These are phyloP conservation scores for Fissipunctia ypsillon DNA, from an alignment of 2,888 invertebrate species.

Conservation along the genomic window DNA sequence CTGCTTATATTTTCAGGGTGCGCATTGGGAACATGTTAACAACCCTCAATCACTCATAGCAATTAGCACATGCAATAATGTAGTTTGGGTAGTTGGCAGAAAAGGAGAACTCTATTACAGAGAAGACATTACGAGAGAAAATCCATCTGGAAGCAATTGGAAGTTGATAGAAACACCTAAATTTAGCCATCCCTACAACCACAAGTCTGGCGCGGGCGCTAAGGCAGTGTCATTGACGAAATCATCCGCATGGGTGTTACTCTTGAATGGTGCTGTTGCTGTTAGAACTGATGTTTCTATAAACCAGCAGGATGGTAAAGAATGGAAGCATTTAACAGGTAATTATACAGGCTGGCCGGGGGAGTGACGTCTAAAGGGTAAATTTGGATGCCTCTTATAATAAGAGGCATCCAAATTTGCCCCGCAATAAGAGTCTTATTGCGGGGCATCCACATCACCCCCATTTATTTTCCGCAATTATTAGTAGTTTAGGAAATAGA, in stretches of 20 bases:
- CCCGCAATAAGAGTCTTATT: no score
- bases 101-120: slow-evolving; percentile 96
- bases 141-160: slow-evolving; percentile 93
- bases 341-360: no score
- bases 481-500: no score
- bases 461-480: no score
- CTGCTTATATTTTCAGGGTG: slow-evolving; percentile 88
- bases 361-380: no score
- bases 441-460: no score
- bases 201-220: slow-evolving; percentile 86
- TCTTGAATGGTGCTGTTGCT: slow-evolving; percentile 93
- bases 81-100: slow-evolving; percentile 96
- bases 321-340: slow-evolving; percentile 93
- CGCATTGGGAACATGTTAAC: slow-evolving; percentile 94
- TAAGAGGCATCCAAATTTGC: no score
- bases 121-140: slow-evolving; percentile 93
- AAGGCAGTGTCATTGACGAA: slow-evolving; percentile 94
- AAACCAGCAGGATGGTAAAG: slow-evolving; percentile 95
- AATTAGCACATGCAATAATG: slow-evolving; percentile 93
- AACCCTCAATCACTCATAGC: slow-evolving; percentile 95
- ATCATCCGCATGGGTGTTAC: slow-evolving; percentile 95
- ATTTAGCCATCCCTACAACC: slow-evolving; percentile 75
- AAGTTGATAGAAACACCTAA: slow-evolving; percentile 93
- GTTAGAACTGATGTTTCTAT: slow-evolving; percentile 94
- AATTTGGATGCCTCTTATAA: no score